Base-by-base conservation (phyloP, 2,113 vertebrate genomes). In the Bufo gargarizans region DNA sequence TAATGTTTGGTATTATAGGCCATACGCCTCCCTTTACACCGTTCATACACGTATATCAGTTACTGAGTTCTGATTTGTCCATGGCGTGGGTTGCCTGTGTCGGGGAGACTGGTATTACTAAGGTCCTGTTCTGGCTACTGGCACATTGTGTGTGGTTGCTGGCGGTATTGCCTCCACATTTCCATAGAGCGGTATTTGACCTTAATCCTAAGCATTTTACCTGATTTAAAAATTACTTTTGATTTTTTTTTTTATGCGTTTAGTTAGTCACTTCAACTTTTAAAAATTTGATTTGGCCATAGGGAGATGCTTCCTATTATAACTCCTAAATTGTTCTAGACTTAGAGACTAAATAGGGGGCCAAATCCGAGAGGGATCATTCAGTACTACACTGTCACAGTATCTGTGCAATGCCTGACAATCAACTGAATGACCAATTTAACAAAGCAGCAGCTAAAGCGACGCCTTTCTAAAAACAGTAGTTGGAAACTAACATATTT, bases 401-500 rank as follows among this genome's bases (percentile, higher is more conserved):
- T 84, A 71, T 22, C 61, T 86, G 86, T 87, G 82, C 74, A 89
- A 69, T 84, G 82, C 65, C 45, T 69, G 87, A 89, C 87, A 89
- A 89, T 89, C 87, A 84, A 84, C 47, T 84, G 58, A 88, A 67
- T 84, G 72, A 77, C 22, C 77, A 78, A 63, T 19, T 33, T 20
- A 12, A 83, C 72, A 84, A 58, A 77, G 56, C 74, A 83, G 69
- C 71, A 78, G 87, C 72, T 84, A 74, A 49, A 85, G 91, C 82
- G 6, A 80, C 13, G 14, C 77, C 77, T 80, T 33, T 80, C 77
- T 56, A 43, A 61, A 61, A 59, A 16, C 50, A 20, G n/a, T 50
- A 53, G 69, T 56, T 65, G 77, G 43, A 80, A 79, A 90, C 79
- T 67, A 86, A 87, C 91, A 11, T 89, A 91, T 91, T 91, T 90